phyloP scores from a whole-genome alignment of 2,888 invertebrate genomes.

The Leptogaster cylindrica region DNA sequence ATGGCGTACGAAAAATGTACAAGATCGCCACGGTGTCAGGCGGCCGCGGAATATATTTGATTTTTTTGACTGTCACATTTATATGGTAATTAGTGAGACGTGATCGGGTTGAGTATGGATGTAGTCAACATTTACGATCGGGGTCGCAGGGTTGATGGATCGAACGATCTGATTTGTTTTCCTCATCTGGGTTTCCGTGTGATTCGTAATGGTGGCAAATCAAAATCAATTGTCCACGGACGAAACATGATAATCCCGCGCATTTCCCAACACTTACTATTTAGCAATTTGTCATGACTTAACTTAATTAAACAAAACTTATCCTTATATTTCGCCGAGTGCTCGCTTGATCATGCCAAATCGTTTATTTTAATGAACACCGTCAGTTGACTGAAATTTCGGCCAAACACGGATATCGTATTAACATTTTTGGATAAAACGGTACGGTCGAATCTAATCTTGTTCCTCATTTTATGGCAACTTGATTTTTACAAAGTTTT shows the following conservation, averaged over 20 bases:
- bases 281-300: slow-evolving; percentile 37
- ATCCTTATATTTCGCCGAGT: too few species aligned
- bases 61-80: slow-evolving; percentile 44
- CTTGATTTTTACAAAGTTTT: slow-evolving; percentile 22
- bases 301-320: slow-evolving; percentile 28
- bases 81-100: slow-evolving; percentile 45
- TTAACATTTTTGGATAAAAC: neutral
- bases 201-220: too few species aligned
- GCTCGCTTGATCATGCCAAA: slow-evolving; percentile 17
- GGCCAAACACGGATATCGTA: neutral
- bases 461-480: slow-evolving; percentile 26
- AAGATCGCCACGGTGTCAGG: neutral
- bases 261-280: too few species aligned
- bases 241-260: too few species aligned
- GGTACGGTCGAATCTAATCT: slow-evolving; percentile 11
- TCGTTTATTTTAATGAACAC: slow-evolving; percentile 29
- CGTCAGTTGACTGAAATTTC: slow-evolving; percentile 28
- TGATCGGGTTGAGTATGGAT: slow-evolving; percentile 35
- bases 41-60: slow-evolving; percentile 14
- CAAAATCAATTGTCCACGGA: too few species aligned
- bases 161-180: too few species aligned
- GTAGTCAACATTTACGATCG: too few species aligned
- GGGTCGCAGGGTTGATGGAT: too few species aligned
- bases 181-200: too few species aligned
- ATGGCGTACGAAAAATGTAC: neutral